Conservation (phyloP, 2,113 vertebrate species). For the Psilopogon haemacephalus region DNA sequence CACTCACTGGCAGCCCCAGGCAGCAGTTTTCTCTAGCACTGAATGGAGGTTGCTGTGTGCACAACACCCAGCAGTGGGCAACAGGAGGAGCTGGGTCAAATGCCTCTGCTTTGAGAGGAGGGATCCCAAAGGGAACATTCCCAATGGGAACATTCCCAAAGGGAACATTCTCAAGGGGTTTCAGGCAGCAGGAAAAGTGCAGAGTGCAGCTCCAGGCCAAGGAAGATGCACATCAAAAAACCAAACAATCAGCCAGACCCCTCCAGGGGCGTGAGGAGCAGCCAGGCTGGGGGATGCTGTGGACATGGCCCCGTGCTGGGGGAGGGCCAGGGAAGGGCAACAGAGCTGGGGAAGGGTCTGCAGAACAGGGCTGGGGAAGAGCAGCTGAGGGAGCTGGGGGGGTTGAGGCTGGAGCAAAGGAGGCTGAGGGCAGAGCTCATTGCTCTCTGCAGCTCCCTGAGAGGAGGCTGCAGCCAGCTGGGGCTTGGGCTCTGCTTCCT, state of each 20-base stretch:
- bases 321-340: too few species aligned
- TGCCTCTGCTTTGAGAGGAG: background rate
- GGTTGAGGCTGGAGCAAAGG: too few species aligned
- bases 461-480: too few species aligned
- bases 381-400: too few species aligned
- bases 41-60: background rate
- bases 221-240: background rate
- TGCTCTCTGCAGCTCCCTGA: too few species aligned
- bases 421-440: too few species aligned
- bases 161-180: background rate
- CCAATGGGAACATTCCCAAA: too few species aligned
- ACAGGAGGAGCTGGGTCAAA: background rate
- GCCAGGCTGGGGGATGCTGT: background rate
- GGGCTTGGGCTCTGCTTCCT: too few species aligned
- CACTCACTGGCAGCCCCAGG: background rate
- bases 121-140: too few species aligned
- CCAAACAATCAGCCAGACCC: background rate
- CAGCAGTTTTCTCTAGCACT: conserved; percentile 1
- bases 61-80: background rate
- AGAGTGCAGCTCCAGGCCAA: background rate
- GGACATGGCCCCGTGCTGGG: fast-evolving
- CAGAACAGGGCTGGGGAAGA: too few species aligned
- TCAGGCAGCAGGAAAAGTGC: background rate
- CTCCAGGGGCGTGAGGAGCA: background rate
- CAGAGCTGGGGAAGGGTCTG: too few species aligned